These are phyloP conservation scores for Coleophora deauratella DNA, from an alignment of 2,888 invertebrate genomes.

Conservation along the genomic window DNA sequence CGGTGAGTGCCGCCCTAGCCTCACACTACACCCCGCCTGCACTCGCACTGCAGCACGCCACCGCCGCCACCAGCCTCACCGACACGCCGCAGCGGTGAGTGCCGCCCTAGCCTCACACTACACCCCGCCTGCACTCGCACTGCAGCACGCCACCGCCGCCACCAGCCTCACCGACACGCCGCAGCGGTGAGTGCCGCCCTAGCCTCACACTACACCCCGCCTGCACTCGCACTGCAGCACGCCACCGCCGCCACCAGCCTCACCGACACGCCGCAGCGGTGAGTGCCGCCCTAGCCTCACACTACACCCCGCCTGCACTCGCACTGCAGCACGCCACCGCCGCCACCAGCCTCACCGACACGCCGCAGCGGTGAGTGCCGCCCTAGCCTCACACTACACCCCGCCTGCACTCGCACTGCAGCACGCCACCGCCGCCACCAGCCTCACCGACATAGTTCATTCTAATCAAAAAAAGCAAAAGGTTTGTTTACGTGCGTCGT, in stretches of 20 bases:
- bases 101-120: not conserved
- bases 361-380: conserved; percentile 22
- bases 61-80: not conserved
- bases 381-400: too few relatives aligned
- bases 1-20: not conserved
- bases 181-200: not conserved
- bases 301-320: too few relatives aligned
- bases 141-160: not conserved
- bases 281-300: conserved; percentile 30
- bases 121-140: too few relatives aligned
- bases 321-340: conserved; percentile 5
- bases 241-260: not conserved
- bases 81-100: not conserved
- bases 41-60: too few relatives aligned
- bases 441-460: not conserved
- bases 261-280: not conserved
- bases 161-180: not conserved
- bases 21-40: too few relatives aligned
- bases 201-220: too few relatives aligned
- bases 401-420: too few relatives aligned
- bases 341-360: conserved; percentile 17
- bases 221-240: too few relatives aligned
- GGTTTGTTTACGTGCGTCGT: too few relatives aligned
- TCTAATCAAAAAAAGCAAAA: too few relatives aligned
- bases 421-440: not conserved